Conservation (phyloP, 2,113 vertebrate genomes). For the Entosphenus tridentatus region DNA sequence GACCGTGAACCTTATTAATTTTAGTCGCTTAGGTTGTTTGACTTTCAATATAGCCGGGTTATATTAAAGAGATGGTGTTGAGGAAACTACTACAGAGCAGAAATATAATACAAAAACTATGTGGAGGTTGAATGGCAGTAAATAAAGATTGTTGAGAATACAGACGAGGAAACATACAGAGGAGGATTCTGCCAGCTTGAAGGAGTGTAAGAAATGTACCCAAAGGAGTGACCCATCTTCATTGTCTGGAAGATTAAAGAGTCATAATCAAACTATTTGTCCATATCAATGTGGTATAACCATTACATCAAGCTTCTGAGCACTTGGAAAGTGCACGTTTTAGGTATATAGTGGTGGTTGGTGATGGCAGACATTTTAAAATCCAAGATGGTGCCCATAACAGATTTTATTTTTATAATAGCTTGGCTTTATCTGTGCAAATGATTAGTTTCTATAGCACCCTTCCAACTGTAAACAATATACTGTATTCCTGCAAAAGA, state of each 20-base stretch:
- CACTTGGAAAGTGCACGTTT: neutral
- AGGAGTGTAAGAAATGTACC: neutral
- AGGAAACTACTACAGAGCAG: neutral
- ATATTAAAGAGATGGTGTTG: neutral
- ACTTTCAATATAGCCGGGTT: neutral
- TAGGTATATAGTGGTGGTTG: neutral
- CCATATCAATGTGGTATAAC: neutral
- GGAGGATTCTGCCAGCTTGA: neutral
- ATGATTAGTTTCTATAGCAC: neutral
- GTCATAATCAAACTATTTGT: neutral
- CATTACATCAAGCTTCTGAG: neutral
- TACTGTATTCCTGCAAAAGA: no score
- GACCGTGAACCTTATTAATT: neutral
- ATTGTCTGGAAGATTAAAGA: neutral
- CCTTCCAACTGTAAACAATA: neutral
- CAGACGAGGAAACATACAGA: neutral
- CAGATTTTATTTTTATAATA: neutral
- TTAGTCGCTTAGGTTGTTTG: constrained; percentile 3
- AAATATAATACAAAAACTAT: neutral
- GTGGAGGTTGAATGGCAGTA: neutral
- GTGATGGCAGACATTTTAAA: neutral
- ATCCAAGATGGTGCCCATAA: neutral
- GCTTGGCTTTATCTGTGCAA: neutral
- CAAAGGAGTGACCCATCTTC: neutral
- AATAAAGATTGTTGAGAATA: neutral